Percentiles rank a stretch among this genome's conserved stretches.
Conservation (phyloP, 1,140 invertebrate species). For the Mylabris phalerata region DNA sequence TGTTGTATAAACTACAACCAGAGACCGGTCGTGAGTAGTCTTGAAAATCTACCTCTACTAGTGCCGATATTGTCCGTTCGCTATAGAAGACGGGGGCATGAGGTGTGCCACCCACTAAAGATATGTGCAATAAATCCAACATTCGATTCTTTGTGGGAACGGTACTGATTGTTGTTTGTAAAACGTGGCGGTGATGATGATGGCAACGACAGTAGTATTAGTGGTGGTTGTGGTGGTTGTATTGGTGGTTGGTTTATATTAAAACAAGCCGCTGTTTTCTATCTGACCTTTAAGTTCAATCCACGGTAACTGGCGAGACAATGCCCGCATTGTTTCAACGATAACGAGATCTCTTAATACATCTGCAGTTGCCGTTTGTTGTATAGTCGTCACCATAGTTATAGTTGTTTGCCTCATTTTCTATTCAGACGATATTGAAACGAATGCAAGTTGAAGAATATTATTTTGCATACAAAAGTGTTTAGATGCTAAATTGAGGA, state of each 20-base stretch:
- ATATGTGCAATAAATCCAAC: constrained; percentile 36
- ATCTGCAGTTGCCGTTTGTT: constrained; percentile 11
- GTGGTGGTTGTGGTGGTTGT: too few species aligned
- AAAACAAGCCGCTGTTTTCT: constrained; percentile 1
- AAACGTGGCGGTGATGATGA: background rate
- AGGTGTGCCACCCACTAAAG: constrained; percentile 34
- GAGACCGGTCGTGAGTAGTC: constrained; percentile 25
- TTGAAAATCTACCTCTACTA: background rate
- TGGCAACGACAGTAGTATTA: too few species aligned
- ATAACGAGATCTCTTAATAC: constrained; percentile 26
- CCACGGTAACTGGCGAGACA: constrained; percentile 13
- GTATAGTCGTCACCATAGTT: too few species aligned
- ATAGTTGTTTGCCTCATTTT: too few species aligned
- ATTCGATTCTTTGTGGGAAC: constrained; percentile 29
- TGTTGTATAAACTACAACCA: background rate
- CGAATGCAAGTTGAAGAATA: too few species aligned
- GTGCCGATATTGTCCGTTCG: constrained; percentile 4
- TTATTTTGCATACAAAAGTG: too few species aligned
- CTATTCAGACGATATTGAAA: too few species aligned
- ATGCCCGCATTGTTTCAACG: constrained; percentile 23
- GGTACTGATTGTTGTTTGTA: constrained; percentile 13
- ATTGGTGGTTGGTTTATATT: background rate
- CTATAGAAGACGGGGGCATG: constrained; percentile 22
- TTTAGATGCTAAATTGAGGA: too few species aligned
- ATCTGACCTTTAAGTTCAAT: constrained; percentile 20